These are phyloP conservation scores for Drosophila pandora DNA, from an alignment of 1,140 invertebrate species.

Conservation along the genomic window DNA sequence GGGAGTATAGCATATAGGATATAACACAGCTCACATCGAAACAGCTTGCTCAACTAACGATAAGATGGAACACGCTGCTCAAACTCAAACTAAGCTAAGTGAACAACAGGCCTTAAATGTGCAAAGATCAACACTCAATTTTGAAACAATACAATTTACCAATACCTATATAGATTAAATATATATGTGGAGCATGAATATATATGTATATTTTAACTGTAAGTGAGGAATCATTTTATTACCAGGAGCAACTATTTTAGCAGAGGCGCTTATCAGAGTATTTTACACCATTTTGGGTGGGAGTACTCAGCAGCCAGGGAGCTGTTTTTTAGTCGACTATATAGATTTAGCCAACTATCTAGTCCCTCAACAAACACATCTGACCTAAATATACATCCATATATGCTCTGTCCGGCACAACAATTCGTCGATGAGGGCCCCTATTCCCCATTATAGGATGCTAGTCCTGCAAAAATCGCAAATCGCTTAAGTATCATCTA, in stretches of 20 bases:
- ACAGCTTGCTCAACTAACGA: slow-evolving; percentile 59
- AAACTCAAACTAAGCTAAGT: slow-evolving; percentile 51
- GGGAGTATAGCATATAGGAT: slow-evolving; percentile 41
- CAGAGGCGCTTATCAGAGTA: slow-evolving; percentile 63
- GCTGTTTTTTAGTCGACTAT: slow-evolving; percentile 55
- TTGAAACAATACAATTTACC: slow-evolving; percentile 57
- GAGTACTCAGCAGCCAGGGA: slow-evolving; percentile 50
- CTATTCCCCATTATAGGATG: neutral
- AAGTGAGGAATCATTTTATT: slow-evolving; percentile 59
- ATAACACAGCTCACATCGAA: slow-evolving; percentile 31
- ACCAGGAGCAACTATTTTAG: slow-evolving; percentile 61
- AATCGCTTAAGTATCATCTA: slow-evolving; percentile 47
- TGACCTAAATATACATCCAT: neutral
- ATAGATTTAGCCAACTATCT: slow-evolving; percentile 46
- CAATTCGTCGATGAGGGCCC: slow-evolving; percentile 19
- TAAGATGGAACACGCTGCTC: slow-evolving; percentile 18
- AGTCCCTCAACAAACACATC: slow-evolving; percentile 50
- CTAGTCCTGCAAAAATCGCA: slow-evolving; percentile 51
- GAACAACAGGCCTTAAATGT: slow-evolving; percentile 79
- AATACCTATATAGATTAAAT: slow-evolving; percentile 19
- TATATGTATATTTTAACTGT: slow-evolving; percentile 62
- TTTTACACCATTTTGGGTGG: slow-evolving; percentile 72
- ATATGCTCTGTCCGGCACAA: slow-evolving; percentile 30
- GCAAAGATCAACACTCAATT: slow-evolving; percentile 77
- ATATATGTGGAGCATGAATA: slow-evolving; percentile 27